phyloP scores from a whole-genome alignment of 2,888 invertebrate species.

The Gibbula magus region DNA sequence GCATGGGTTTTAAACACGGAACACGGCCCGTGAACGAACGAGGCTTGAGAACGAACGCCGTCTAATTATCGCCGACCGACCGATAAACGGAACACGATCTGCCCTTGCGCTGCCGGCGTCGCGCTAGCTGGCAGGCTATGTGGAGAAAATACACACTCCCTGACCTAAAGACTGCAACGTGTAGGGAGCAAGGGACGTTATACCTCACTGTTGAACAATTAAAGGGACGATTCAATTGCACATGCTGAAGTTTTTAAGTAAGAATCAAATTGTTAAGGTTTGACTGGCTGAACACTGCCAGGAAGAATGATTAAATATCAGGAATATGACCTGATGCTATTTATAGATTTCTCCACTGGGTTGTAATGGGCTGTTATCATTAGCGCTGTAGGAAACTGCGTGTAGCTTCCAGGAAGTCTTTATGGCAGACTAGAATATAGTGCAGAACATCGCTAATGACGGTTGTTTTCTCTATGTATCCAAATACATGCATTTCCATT shows the following conservation, averaged over 20 bases:
- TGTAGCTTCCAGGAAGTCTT: no score
- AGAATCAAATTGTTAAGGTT: neutral
- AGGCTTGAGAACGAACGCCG: neutral
- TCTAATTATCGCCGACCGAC: conserved; percentile 3
- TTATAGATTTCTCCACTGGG: neutral
- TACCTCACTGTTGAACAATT: no score
- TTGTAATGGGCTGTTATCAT: no score
- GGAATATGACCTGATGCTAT: neutral
- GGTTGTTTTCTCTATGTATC: no score
- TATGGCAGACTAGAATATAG: no score
- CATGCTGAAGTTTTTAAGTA: no score
- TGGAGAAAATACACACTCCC: neutral
- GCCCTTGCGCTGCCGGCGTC: neutral
- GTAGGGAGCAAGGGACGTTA: neutral
- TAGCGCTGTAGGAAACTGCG: no score
- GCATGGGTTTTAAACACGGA: no score
- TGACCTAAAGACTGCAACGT: neutral
- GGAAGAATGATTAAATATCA: conserved; percentile 4
- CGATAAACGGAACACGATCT: conserved; percentile 13
- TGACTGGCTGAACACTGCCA: neutral
- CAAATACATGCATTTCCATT: no score
- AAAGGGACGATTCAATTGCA: no score
- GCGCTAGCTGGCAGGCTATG: neutral
- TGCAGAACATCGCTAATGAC: no score
- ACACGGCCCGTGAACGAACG: neutral